These are phyloP conservation scores for Trichomycterus rosablanca DNA, from an alignment of 2,113 vertebrate species.

Conservation along the genomic window DNA sequence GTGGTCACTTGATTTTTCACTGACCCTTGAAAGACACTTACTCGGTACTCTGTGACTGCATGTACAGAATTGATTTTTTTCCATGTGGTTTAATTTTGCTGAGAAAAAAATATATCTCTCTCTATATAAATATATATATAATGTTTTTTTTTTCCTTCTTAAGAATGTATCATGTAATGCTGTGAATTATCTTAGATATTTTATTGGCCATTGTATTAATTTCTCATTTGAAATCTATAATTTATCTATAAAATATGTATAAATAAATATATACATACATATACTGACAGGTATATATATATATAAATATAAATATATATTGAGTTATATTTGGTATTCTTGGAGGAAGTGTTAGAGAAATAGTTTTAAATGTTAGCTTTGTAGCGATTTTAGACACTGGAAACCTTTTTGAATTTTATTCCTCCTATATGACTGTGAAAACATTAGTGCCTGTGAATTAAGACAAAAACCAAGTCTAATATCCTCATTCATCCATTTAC, in stretches of 20 bases:
- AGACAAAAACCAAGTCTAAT: conserved; percentile 69
- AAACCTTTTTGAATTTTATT: conserved; percentile 76
- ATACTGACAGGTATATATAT: conserved; percentile 49
- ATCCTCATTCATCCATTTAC: conserved; percentile 57
- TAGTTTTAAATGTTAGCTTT: conserved; percentile 82
- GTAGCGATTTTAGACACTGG: conserved; percentile 74
- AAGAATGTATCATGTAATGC: conserved; percentile 80
- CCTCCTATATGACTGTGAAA: conserved; percentile 82
- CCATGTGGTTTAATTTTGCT: conserved; percentile 68
- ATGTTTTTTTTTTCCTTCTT: conserved; percentile 43
- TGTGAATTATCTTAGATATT: conserved; percentile 77
- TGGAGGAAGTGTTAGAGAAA: conserved; percentile 76
- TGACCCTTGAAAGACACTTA: conserved; percentile 62
- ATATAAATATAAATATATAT: conserved; percentile 41
- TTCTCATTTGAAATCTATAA: conserved; percentile 70
- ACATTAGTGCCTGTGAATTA: conserved; percentile 81
- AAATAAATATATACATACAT: conserved; percentile 43
- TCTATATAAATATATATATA: too few relatives aligned
- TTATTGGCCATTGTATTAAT: conserved; percentile 69
- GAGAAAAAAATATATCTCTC: conserved; percentile 58
- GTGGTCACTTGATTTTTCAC: conserved; percentile 65
- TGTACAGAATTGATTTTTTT: conserved; percentile 68
- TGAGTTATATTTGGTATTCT: conserved; percentile 70
- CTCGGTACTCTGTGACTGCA: conserved; percentile 76
- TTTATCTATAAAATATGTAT: conserved; percentile 66